Evolutionary conservation across 2,888 invertebrate species (phyloP).

Genomic region (Campaea margaritaria): DNA sequence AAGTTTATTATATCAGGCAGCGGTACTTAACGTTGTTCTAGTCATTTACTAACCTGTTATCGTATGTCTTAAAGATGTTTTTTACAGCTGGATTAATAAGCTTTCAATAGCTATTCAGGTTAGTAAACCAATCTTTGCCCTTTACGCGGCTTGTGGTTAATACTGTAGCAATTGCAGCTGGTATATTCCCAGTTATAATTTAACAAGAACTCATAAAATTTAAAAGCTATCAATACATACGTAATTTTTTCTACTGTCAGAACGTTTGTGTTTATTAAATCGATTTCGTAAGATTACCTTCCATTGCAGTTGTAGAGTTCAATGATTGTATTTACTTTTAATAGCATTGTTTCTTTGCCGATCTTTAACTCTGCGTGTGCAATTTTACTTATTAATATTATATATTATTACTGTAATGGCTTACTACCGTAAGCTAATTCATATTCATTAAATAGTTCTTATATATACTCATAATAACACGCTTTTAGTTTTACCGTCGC

Average conservation of each 20-base stretch:
- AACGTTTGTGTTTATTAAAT: background rate
- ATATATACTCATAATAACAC: slow-evolving; percentile 34
- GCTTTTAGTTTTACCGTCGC: slow-evolving; percentile 47
- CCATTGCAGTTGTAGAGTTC: background rate
- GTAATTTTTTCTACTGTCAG: background rate
- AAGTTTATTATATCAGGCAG: too few relatives aligned
- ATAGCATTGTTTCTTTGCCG: slow-evolving; percentile 15
- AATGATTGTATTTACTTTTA: slow-evolving; percentile 12
- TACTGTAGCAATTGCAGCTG: too few relatives aligned
- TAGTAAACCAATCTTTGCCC: too few relatives aligned
- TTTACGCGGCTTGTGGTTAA: too few relatives aligned
- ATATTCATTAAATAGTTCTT: slow-evolving; percentile 36
- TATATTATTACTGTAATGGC: slow-evolving; percentile 30
- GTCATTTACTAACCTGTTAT: too few relatives aligned
- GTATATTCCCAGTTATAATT: too few relatives aligned
- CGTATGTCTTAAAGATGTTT: too few relatives aligned
- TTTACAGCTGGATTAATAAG: too few relatives aligned
- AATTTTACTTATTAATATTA: slow-evolving; percentile 24
- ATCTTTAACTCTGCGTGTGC: slow-evolving; percentile 20
- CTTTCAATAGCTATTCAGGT: too few relatives aligned
- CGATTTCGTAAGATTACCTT: background rate
- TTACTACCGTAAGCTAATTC: slow-evolving; percentile 35
- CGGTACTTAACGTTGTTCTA: too few relatives aligned
- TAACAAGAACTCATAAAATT: too few relatives aligned
- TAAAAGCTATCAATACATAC: background rate